These are phyloP conservation scores for Diorhabda carinulata DNA, from an alignment of 1,140 invertebrate species.

Conservation along the genomic window DNA sequence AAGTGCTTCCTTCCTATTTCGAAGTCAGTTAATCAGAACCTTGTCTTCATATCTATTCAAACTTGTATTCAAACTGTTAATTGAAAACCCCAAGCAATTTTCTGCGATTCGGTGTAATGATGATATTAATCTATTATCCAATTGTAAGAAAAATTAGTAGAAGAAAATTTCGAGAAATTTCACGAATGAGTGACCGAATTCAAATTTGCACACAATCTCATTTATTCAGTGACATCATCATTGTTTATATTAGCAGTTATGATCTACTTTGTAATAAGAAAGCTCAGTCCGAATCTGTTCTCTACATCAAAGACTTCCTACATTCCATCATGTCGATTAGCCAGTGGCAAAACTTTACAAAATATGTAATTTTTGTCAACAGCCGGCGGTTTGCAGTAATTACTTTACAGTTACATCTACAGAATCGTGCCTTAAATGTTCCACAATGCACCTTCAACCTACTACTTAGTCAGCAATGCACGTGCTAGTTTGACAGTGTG, in stretches of 20 bases:
- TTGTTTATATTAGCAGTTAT: background rate
- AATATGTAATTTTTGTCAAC: slow-evolving; percentile 28
- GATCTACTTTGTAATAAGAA: too few relatives aligned
- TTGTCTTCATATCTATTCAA: too few relatives aligned
- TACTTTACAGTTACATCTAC: slow-evolving; percentile 17
- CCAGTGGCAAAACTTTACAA: slow-evolving; percentile 22
- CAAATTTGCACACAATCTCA: background rate
- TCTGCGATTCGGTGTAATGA: too few relatives aligned
- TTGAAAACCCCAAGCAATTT: too few relatives aligned
- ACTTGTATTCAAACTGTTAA: too few relatives aligned
- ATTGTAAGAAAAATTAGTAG: too few relatives aligned
- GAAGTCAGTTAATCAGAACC: too few relatives aligned
- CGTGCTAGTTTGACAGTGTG: slow-evolving; percentile 16
- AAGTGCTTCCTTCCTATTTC: too few relatives aligned
- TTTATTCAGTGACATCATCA: background rate
- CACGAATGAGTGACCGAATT: background rate
- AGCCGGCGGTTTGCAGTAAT: slow-evolving; percentile 18
- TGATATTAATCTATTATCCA: too few relatives aligned
- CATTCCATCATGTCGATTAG: slow-evolving; percentile 26
- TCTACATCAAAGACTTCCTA: slow-evolving; percentile 21
- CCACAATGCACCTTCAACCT: slow-evolving; percentile 21
- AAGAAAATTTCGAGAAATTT: background rate
- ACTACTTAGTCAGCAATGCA: slow-evolving; percentile 20
- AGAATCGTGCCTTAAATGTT: slow-evolving; percentile 21
- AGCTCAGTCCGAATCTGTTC: background rate